phyloP scores from a whole-genome alignment of 1,140 invertebrate species.

The Zaprionus lachaisei region DNA sequence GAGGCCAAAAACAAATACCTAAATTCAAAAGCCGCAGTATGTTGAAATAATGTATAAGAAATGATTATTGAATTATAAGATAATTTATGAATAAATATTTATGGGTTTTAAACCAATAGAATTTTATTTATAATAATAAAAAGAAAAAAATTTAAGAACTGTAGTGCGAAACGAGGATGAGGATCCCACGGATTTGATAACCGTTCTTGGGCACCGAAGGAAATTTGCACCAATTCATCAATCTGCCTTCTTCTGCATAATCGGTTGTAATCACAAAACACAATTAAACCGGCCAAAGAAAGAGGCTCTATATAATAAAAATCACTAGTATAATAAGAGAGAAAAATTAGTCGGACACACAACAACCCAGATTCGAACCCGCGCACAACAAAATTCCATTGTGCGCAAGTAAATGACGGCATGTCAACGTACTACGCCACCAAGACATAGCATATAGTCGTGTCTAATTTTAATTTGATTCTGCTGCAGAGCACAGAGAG shows the following conservation, averaged over 20 bases:
- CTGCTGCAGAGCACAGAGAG: not conserved
- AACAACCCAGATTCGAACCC: slow-evolving; percentile 14
- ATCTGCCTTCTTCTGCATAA: slow-evolving; percentile 67
- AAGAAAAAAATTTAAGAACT: slow-evolving; percentile 32
- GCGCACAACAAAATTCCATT: not conserved
- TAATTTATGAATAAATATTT: slow-evolving; percentile 74
- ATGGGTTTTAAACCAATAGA: slow-evolving; percentile 72
- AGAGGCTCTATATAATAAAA: slow-evolving; percentile 41
- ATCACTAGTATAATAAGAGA: not conserved
- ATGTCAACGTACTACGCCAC: slow-evolving; percentile 11
- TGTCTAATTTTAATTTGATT: slow-evolving; percentile 18
- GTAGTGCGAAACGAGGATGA: slow-evolving; percentile 74
- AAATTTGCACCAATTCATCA: slow-evolving; percentile 61
- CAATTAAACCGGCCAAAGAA: slow-evolving; percentile 71
- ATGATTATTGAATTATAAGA: slow-evolving; percentile 46
- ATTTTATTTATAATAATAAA: not conserved
- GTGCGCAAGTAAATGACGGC: not conserved
- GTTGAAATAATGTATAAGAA: slow-evolving; percentile 50
- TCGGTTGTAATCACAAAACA: slow-evolving; percentile 58
- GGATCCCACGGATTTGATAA: slow-evolving; percentile 70
- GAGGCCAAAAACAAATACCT: slow-evolving; percentile 57
- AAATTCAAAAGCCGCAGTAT: slow-evolving; percentile 32
- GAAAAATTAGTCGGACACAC: not conserved
- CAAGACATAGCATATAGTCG: fast-evolving
- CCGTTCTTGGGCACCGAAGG: slow-evolving; percentile 71